Percentiles rank a stretch among this genome's conserved stretches.
Conservation (phyloP, 1,140 invertebrate species). For the Pseudomyrmex sp. region DNA sequence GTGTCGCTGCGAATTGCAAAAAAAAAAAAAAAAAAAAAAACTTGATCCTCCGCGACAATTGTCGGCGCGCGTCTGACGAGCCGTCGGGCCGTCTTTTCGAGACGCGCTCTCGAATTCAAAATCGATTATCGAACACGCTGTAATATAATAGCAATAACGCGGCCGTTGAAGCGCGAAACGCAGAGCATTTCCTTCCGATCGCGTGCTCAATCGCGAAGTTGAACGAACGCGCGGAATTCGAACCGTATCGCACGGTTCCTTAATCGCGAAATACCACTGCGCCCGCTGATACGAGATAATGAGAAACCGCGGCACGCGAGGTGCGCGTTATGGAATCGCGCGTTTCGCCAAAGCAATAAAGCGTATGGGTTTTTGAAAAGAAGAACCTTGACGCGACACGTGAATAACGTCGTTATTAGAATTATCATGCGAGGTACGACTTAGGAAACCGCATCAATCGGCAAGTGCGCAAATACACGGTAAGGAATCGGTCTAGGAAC, state of each 20-base stretch:
- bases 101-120: background rate
- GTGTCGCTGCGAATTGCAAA: too few relatives aligned
- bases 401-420: background rate
- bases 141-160: conserved; percentile 41
- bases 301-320: conserved; percentile 48
- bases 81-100: background rate
- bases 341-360: background rate
- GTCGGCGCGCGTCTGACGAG: background rate
- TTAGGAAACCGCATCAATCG: background rate
- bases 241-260: conserved; percentile 45
- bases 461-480: background rate
- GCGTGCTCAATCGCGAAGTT: conserved; percentile 47
- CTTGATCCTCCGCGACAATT: background rate
- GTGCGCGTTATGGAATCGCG: conserved; percentile 30
- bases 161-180: conserved; percentile 28
- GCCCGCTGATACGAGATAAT: conserved; percentile 45
- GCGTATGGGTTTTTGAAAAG: too few relatives aligned
- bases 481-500: too few relatives aligned
- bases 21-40: too few relatives aligned
- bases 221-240: conserved; percentile 54
- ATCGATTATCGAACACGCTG: background rate
- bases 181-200: background rate
- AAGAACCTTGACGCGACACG: too few relatives aligned
- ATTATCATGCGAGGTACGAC: conserved; percentile 2
- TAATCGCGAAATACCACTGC: conserved; percentile 52